Base-by-base conservation (phyloP, 2,888 invertebrate genomes). In the Cataglyphis albicans region DNA sequence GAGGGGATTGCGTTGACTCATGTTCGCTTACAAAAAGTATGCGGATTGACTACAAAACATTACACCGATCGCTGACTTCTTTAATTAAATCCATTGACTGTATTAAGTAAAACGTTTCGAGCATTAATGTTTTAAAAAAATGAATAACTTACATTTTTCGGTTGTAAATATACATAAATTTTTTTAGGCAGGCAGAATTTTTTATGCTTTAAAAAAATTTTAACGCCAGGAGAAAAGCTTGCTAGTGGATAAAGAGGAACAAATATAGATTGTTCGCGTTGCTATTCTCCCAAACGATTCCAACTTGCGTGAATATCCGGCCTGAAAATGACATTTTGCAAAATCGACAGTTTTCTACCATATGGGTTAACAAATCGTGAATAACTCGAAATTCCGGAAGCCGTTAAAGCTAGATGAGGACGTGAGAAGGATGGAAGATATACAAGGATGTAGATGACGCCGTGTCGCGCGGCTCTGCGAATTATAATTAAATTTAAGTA, bases 401-500 rank as follows among this genome's bases (percentile, higher is more conserved):
- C 82, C 82, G 80, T 83, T 83, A 84, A 72, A 74, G 52, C 84
- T 38, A 63, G 59, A 75, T 29, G 82, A 83, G 87, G 48, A 44
- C 61, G 65, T 55, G 70, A 68, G 38, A 55, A 68, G 84, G 73
- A 73, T 25, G 63, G 44, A 35, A 59, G 48, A 82, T 55, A 61
- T 67, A 68, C 67, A 72, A 59, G 85, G 84, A 86, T 90, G 90
- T 89, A 89, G 90, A 90, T 91, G 92, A 91, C 90, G 90, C 88
- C 88, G 83, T 87, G 90, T 87, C 78, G 86, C 85, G 86, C 86
- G 87, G 89, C 88, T 86, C 87, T 86, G 89, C 88, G 91, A 90
- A 92, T 91, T 92, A 92, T 91, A 92, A 93, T 93, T 92, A 93
- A 93, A 93, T 92, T 91, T 92, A 92, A 93, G 93, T 93, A 92